A percentile compares a stretch with the other conserved stretches of the same genome.
phyloP scores from a whole-genome alignment of 1,140 invertebrate genomes.

The Aricia agestis region DNA sequence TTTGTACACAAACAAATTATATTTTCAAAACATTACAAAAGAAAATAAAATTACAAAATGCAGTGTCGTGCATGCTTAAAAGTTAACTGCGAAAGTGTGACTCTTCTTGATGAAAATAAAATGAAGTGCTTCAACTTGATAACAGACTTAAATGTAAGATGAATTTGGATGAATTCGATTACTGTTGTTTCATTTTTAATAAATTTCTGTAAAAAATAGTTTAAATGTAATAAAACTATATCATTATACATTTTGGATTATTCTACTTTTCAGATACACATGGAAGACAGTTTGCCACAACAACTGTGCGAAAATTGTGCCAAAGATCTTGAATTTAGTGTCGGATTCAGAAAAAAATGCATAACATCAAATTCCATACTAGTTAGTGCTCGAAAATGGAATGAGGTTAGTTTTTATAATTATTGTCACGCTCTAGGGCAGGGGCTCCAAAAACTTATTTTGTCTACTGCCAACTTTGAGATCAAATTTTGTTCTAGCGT shows the following conservation, averaged over 20 bases:
- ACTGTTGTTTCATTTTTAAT: too few relatives aligned
- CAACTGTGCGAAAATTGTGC: constrained; percentile 41
- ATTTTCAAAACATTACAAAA: too few relatives aligned
- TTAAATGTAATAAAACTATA: too few relatives aligned
- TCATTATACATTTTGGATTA: too few relatives aligned
- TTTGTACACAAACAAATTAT: too few relatives aligned
- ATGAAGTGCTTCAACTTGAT: neutral
- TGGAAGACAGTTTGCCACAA: constrained; percentile 43
- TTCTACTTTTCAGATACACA: constrained; percentile 36
- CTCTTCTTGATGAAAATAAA: neutral
- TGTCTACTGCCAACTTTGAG: too few relatives aligned
- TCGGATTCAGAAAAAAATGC: constrained; percentile 48
- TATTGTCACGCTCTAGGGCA: too few relatives aligned
- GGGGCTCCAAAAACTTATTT: too few relatives aligned
- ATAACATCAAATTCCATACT: constrained; percentile 26
- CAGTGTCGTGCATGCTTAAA: neutral
- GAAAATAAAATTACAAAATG: neutral
- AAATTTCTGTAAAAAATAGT: too few relatives aligned
- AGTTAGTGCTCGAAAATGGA: constrained; percentile 28
- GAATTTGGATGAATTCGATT: neutral
- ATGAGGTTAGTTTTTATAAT: constrained; percentile 4
- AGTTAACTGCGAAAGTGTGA: neutral
- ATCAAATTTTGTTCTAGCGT: too few relatives aligned
- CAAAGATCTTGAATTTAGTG: constrained; percentile 38
- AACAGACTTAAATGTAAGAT: neutral